phyloP scores from a whole-genome alignment of 2,888 invertebrate genomes.

The Eueremaeus valkanovi region DNA sequence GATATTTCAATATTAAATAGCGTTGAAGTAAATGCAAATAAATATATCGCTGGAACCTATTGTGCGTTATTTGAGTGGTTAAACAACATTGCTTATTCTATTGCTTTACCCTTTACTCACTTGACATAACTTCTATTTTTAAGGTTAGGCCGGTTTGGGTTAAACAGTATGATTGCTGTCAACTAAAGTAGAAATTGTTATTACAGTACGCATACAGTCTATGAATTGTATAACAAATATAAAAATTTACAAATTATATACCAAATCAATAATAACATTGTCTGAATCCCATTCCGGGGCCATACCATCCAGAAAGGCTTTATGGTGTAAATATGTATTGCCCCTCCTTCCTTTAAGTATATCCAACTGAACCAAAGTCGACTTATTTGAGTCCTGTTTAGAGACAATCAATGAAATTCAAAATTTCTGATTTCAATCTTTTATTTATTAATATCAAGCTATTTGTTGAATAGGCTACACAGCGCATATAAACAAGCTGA shows the following conservation, averaged over 20 bases:
- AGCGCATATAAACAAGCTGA: too few relatives aligned
- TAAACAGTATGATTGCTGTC: constrained; percentile 84
- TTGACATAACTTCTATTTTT: constrained; percentile 76
- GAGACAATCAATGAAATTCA: too few relatives aligned
- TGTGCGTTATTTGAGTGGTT: too few relatives aligned
- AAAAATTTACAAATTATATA: neutral
- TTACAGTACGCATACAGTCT: too few relatives aligned
- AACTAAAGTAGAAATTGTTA: constrained; percentile 85
- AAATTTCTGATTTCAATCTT: too few relatives aligned
- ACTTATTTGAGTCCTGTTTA: neutral
- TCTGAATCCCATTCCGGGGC: constrained; percentile 78
- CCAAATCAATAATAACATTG: constrained; percentile 62
- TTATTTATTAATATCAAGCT: too few relatives aligned
- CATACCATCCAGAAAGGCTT: constrained; percentile 77
- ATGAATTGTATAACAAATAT: constrained; percentile 50
- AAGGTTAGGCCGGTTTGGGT: constrained; percentile 72
- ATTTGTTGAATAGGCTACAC: too few relatives aligned
- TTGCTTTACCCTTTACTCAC: neutral
- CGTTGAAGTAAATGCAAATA: constrained; percentile 46
- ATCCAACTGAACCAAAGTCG: constrained; percentile 63
- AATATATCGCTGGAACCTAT: constrained; percentile 26
- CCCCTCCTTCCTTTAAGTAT: constrained; percentile 80
- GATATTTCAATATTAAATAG: constrained; percentile 44
- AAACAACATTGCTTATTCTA: neutral
- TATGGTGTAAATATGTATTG: constrained; percentile 80